Evolutionary conservation across 2,888 invertebrate species (phyloP), one percentile per base, ranked within the genome.

Genomic region (Scaptomyza reducta): DNA sequence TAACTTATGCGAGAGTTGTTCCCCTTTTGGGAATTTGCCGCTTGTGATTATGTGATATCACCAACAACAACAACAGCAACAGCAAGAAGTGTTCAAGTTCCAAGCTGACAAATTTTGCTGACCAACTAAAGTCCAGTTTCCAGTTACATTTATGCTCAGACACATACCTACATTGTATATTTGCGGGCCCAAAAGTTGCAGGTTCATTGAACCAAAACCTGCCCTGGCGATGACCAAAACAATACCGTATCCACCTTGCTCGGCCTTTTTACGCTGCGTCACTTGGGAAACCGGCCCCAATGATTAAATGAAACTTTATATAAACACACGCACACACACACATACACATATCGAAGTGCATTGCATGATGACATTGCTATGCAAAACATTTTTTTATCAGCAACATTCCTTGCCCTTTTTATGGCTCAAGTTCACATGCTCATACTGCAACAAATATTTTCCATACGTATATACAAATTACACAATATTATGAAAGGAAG

Each of bases 211-310:
- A 85, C 81, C 55, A 57, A 49, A 64, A 18, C 51, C 35, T 33
- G 62, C 64, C 47, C 64, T 57, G 60, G 51, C 61, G 71, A 62
- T 87, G 88, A 63, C 86, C 82, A 81, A 81, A 87, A 81, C 71
- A 70, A 65, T 46, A 44, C 14, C 14, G 55, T 42, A 40, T 49
- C 41, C 45, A 40, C 75, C 72, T 71, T 71, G 44, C 58, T 53
- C 44, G 46, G 65, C 49, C 61, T 63, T 72, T 70, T 74, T 61
- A 46, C 60, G 78, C 64, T 65, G 79, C 79, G 76, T 77, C 76
- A 77, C 76, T 59, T 75, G 66, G 76, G 76, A 79, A 77, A 79
- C 76, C 71, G 79, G 77, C 45, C 56, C 14, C 65, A 56, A 31
- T 46, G 66, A 70, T 58, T 61, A 66, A 59, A 58, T 42, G 16